Conservation (phyloP, 2,797 vertebrate species). For the Phoebastria nigripes region DNA sequence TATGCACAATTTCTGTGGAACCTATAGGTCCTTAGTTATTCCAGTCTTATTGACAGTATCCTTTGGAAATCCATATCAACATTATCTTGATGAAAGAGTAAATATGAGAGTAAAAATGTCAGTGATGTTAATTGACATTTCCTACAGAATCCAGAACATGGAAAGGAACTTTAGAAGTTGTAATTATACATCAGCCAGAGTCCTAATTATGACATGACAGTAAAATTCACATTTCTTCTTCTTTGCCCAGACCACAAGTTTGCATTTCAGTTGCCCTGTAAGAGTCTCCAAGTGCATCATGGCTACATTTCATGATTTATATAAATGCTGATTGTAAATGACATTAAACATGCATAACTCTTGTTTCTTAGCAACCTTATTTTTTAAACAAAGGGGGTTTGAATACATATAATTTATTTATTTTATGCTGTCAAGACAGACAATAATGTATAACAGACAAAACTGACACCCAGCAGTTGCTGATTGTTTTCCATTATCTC, state of each 20-base stretch:
- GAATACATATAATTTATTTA: not conserved
- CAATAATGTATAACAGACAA: slow-evolving; percentile 16
- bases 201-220: not conserved
- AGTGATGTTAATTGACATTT: not conserved
- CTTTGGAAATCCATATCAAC: not conserved
- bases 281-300: not conserved
- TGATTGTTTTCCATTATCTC: slow-evolving; percentile 30
- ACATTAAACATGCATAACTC: not conserved
- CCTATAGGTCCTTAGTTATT: not conserved
- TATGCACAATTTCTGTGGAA: not conserved
- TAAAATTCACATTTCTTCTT: not conserved
- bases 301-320: not conserved
- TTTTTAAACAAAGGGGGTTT: slow-evolving; percentile 20
- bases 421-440: slow-evolving; percentile 23
- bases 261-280: not conserved
- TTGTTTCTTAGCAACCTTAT: slow-evolving; percentile 35
- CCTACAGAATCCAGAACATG: not conserved
- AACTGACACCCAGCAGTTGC: not conserved
- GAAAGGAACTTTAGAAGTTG: not conserved
- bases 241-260: not conserved
- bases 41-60: not conserved
- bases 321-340: not conserved
- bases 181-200: not conserved
- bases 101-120: not conserved
- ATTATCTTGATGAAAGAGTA: not conserved